Percentiles rank a stretch among this genome's conserved stretches.
Conservation (phyloP, 2,888 invertebrate species). For the Euplexia lucipara region DNA sequence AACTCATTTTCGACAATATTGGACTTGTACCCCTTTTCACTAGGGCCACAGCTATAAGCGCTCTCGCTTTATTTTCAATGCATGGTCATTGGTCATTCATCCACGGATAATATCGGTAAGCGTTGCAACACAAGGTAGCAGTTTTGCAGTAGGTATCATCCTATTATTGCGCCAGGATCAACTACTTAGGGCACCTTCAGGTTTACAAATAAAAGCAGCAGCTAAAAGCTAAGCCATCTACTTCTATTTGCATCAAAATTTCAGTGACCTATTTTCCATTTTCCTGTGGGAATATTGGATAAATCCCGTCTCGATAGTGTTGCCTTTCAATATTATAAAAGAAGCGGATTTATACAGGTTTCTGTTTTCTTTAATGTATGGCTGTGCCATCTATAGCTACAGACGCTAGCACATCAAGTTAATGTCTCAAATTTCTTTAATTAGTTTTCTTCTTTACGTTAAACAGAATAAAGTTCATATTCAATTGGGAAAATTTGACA, state of each 20-base stretch:
- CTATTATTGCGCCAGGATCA: neutral
- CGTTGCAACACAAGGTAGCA: neutral
- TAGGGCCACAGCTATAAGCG: too few relatives aligned
- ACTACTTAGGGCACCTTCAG: neutral
- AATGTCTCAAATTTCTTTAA: too few relatives aligned
- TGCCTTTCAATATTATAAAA: slow-evolving; percentile 41
- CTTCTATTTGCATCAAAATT: slow-evolving; percentile 48
- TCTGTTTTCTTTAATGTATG: slow-evolving; percentile 3
- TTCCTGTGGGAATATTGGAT: slow-evolving; percentile 45
- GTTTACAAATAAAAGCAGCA: slow-evolving; percentile 18
- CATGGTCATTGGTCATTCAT: too few relatives aligned
- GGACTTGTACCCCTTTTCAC: too few relatives aligned
- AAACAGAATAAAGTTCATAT: too few relatives aligned
- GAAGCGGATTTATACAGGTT: slow-evolving; percentile 17
- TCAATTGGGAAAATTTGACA: too few relatives aligned
- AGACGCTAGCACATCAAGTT: too few relatives aligned
- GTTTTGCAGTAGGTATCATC: neutral
- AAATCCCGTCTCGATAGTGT: slow-evolving; percentile 43
- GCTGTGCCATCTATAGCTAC: too few relatives aligned
- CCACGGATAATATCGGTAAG: too few relatives aligned
- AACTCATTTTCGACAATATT: too few relatives aligned
- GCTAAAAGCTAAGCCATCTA: slow-evolving; percentile 27
- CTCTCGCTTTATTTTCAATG: too few relatives aligned
- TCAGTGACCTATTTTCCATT: slow-evolving; percentile 47
- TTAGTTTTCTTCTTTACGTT: too few relatives aligned